Evolutionary conservation across 2,888 invertebrate species (phyloP).

Genomic region (Caenorhabditis imperialis): DNA sequence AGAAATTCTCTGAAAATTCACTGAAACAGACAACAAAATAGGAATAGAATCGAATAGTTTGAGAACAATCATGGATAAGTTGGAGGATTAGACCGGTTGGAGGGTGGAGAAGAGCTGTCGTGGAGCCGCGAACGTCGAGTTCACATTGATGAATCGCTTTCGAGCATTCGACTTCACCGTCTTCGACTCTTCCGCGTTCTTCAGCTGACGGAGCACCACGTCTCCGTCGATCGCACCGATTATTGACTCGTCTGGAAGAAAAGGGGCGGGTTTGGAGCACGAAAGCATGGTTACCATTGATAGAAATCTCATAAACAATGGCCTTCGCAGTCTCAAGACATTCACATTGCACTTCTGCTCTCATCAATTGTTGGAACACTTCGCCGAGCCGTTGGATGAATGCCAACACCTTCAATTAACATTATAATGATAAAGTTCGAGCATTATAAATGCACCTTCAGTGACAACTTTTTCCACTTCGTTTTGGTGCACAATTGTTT

Average conservation of each 20-base stretch:
- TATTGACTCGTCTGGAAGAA: conserved; percentile 45
- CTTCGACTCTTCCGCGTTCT: conserved; percentile 14
- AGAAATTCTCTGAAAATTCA: conserved; percentile 2
- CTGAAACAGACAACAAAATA: conserved; percentile 31
- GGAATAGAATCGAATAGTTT: conserved; percentile 4
- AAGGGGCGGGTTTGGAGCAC: neutral
- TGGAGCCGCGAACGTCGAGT: conserved; percentile 45
- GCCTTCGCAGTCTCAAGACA: conserved; percentile 38
- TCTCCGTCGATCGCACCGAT: conserved; percentile 39
- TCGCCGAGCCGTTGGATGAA: conserved; percentile 59
- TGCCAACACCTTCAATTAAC: conserved; percentile 53
- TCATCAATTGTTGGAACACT: conserved; percentile 61
- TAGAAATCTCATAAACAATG: conserved; percentile 54
- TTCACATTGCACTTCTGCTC: conserved; percentile 60
- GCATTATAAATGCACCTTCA: conserved; percentile 39
- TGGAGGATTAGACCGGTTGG: conserved; percentile 25
- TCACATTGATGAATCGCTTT: conserved; percentile 26
- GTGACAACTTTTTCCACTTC: conserved; percentile 63
- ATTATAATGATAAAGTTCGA: too few relatives aligned
- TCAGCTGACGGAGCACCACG: conserved; percentile 37
- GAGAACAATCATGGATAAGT: neutral
- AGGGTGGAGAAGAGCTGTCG: conserved; percentile 52
- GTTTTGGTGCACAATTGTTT: conserved; percentile 59
- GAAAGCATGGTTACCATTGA: conserved; percentile 44
- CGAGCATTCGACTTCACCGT: conserved; percentile 16